Evolutionary conservation across 2,113 vertebrate species (phyloP).

Genomic region (Psettodes erumei): DNA sequence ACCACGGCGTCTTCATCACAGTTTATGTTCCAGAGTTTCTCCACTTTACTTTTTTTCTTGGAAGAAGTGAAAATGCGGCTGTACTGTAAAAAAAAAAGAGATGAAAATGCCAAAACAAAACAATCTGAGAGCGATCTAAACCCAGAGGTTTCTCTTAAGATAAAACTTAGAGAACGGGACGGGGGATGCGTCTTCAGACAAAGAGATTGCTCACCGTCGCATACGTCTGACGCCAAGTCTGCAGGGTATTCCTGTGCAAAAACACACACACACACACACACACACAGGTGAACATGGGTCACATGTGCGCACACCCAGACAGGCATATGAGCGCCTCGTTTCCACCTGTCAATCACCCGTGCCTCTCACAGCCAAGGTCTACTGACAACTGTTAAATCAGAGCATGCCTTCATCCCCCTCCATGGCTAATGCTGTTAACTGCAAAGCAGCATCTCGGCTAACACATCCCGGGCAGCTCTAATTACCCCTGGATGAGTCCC

Average conservation of each 20-base stretch:
- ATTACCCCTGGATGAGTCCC: constrained; percentile 66
- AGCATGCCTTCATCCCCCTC: constrained; percentile 58
- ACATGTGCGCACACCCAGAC: constrained; percentile 6
- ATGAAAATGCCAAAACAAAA: background rate
- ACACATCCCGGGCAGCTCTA: constrained; percentile 59
- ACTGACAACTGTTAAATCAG: constrained; percentile 80
- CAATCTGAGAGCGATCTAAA: background rate
- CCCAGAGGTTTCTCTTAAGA: background rate
- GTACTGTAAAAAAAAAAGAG: background rate
- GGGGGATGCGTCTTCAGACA: no score
- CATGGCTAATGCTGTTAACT: constrained; percentile 72
- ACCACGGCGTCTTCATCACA: constrained; percentile 18
- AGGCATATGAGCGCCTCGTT: constrained; percentile 21
- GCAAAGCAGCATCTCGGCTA: constrained; percentile 64
- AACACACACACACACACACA: background rate
- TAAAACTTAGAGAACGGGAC: background rate
- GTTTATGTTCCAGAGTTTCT: constrained; percentile 22
- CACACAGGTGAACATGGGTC: background rate
- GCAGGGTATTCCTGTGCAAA: background rate
- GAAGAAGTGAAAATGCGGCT: constrained; percentile 4
- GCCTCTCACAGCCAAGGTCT: constrained; percentile 70
- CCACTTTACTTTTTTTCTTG: background rate
- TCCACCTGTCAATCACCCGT: constrained; percentile 76
- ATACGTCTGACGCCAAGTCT: background rate
- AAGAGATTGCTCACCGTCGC: background rate